phyloP scores from a whole-genome alignment of 2,113 vertebrate species.

The Pedetes capensis region DNA sequence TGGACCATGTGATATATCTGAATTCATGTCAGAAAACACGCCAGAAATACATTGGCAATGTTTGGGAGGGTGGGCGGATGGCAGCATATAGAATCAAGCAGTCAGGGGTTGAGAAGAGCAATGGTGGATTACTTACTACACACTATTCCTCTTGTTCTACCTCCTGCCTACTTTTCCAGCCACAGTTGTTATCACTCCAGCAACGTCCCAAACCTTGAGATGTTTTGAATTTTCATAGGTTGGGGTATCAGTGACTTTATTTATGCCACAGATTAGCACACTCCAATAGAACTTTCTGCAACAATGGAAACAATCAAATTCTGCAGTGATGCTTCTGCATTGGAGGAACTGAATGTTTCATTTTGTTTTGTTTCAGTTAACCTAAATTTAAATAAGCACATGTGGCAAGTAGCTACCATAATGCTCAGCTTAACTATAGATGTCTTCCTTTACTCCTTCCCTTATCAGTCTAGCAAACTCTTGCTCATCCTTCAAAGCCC shows the following conservation, averaged over 20 bases:
- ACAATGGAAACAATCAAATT: not conserved
- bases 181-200: not conserved
- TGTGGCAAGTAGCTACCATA: not conserved
- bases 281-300: not conserved
- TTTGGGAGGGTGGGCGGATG: fast-evolving
- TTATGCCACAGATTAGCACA: not conserved
- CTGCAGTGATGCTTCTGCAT: not conserved
- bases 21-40: not conserved
- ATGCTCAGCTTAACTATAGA: not conserved
- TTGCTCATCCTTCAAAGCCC: not conserved
- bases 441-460: not conserved
- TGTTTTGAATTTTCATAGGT: not conserved
- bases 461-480: not conserved
- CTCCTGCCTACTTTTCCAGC: not conserved
- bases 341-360: not conserved
- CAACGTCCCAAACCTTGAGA: not conserved
- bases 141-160: not conserved
- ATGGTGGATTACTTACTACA: not conserved
- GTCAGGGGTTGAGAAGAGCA: not conserved
- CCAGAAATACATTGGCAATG: not conserved
- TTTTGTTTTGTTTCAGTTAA: not conserved
- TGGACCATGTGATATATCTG: not conserved
- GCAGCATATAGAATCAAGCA: not conserved
- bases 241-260: not conserved
- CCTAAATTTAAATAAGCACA: not conserved